Evolutionary conservation across 2,113 vertebrate genomes (phyloP).

Genomic region (Actenoides lindsayi): DNA sequence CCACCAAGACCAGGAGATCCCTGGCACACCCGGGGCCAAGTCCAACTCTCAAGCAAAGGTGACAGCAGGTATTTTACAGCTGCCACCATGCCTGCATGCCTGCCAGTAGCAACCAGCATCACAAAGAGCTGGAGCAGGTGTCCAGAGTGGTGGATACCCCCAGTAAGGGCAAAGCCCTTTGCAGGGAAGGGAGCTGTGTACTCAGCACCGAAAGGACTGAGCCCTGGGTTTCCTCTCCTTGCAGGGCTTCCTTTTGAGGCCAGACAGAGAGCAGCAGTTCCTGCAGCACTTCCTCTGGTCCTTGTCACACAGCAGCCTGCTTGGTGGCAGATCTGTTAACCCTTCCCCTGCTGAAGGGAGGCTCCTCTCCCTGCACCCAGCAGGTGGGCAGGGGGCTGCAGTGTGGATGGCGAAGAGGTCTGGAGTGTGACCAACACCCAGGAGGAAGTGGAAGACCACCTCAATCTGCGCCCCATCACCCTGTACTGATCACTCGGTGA

Average conservation of each 20-base stretch:
- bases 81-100: not conserved
- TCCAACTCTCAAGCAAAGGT: not conserved
- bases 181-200: not conserved
- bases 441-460: not conserved
- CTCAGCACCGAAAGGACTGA: fast-evolving
- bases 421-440: not conserved
- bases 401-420: not conserved
- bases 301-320: not conserved
- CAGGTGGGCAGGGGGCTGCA: not conserved
- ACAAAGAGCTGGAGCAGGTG: fast-evolving
- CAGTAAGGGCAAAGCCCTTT: not conserved
- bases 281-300: constrained; percentile 46
- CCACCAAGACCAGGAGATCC: not conserved
- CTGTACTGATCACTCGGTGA: not conserved
- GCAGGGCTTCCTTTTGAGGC: constrained; percentile 43
- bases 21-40: not conserved
- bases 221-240: not conserved
- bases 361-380: not conserved
- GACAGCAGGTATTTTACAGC: not conserved
- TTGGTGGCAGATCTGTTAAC: not conserved
- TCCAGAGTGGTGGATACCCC: fast-evolving
- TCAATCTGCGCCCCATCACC: not conserved
- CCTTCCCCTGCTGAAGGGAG: not conserved
- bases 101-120: fast-evolving
- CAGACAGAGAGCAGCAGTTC: not conserved